Percentiles rank a stretch among this genome's conserved stretches.
Conservation (phyloP, 2,888 invertebrate genomes). For the Cecidostiba fungosa region DNA sequence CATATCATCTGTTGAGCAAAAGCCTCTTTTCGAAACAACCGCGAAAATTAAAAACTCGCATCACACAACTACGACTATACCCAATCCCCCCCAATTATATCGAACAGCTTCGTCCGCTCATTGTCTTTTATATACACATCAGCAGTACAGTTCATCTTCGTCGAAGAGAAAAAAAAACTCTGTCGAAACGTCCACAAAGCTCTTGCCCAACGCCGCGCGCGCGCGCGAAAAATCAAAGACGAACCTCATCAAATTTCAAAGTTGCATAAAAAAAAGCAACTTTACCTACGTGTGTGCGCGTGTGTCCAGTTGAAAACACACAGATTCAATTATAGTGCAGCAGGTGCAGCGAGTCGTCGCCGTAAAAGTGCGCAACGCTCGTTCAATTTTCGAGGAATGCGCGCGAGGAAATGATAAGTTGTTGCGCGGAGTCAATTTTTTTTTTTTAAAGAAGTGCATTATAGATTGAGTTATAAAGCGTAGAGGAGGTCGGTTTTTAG, state of each 20-base stretch:
- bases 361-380: constrained; percentile 15
- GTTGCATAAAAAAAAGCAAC: neutral
- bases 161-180: neutral
- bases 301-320: too few relatives aligned
- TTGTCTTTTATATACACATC: too few relatives aligned
- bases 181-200: neutral
- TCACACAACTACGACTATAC: too few relatives aligned
- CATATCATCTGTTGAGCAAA: neutral
- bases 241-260: neutral
- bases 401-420: neutral
- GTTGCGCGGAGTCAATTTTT: neutral
- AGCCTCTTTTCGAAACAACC: neutral
- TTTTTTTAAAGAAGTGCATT: neutral
- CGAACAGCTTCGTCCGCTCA: too few relatives aligned
- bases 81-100: too few relatives aligned
- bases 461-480: constrained; percentile 11
- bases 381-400: constrained; percentile 16
- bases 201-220: too few relatives aligned
- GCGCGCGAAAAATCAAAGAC: too few relatives aligned
- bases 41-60: neutral
- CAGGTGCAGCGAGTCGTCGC: neutral
- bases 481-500: neutral
- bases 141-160: neutral
- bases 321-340: neutral
- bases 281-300: too few relatives aligned